phyloP scores from a whole-genome alignment of 2,797 vertebrate species.

The Clarias pachynema region DNA sequence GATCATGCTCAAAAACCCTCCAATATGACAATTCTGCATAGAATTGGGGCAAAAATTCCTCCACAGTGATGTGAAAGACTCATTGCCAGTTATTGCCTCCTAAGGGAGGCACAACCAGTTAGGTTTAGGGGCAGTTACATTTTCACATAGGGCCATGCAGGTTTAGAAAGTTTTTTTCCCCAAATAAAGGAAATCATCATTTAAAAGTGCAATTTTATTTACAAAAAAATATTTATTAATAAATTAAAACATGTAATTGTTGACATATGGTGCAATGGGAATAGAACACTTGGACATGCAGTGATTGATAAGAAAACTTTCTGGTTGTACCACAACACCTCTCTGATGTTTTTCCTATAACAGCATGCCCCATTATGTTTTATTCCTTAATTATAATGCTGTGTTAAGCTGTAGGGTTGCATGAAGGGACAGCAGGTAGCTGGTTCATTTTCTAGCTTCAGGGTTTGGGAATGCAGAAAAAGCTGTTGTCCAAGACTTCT shows the following conservation, averaged over 20 bases:
- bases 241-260: background rate
- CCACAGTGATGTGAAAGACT: too few species aligned
- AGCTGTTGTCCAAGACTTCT: background rate
- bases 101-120: too few species aligned
- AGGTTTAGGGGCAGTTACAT: too few species aligned
- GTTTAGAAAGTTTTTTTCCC: too few species aligned
- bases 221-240: background rate
- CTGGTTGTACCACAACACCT: background rate
- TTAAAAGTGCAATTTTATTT: too few species aligned
- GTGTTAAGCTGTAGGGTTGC: background rate
- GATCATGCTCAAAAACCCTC: too few species aligned
- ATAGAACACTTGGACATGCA: background rate
- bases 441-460: background rate
- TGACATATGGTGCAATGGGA: background rate
- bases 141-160: too few species aligned
- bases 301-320: background rate
- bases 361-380: background rate
- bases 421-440: background rate
- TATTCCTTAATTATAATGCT: background rate
- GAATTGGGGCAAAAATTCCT: too few species aligned
- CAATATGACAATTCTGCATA: too few species aligned
- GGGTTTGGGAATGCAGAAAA: background rate
- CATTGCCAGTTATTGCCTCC: too few species aligned
- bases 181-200: too few species aligned
- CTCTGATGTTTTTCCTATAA: background rate